Percentiles rank a stretch among this genome's conserved stretches.
Conservation (phyloP, 1,140 invertebrate species). For the Adelges cooleyi region DNA sequence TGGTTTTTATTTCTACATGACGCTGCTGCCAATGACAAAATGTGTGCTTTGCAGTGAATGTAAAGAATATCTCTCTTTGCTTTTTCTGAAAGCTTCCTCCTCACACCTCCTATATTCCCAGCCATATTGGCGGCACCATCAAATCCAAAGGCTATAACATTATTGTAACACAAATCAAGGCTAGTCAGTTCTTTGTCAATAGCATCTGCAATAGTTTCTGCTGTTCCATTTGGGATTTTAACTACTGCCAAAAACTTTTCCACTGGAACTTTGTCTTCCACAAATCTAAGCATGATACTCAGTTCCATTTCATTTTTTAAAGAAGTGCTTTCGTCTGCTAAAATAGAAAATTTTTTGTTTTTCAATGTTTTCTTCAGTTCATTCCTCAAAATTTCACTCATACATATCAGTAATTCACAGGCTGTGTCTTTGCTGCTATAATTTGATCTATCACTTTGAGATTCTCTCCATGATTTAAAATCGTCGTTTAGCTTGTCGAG, state of each 20-base stretch:
- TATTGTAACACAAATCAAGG: not conserved
- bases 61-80: not conserved
- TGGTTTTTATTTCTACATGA: not conserved
- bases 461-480: not conserved
- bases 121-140: slow-evolving; percentile 1
- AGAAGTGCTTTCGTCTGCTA: not conserved
- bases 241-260: not conserved
- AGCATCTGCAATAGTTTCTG: not conserved
- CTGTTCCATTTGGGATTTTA: not conserved
- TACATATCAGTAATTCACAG: not conserved
- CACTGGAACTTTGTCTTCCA: not conserved
- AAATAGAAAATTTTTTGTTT: slow-evolving; percentile 1
- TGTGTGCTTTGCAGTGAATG: slow-evolving; percentile 1
- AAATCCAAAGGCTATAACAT: not conserved
- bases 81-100: not conserved
- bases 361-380: slow-evolving; percentile 2
- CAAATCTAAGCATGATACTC: not conserved
- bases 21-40: not conserved
- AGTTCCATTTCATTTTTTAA: not conserved
- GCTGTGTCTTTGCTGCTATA: not conserved
- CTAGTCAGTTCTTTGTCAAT: not conserved
- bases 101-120: not conserved
- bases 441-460: not conserved
- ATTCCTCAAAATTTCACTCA: not conserved
- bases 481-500: not conserved